Percentiles rank a stretch among this genome's conserved stretches.
Evolutionary conservation across 2,797 vertebrate species (phyloP).

Genomic region (Cynopterus sphinx): DNA sequence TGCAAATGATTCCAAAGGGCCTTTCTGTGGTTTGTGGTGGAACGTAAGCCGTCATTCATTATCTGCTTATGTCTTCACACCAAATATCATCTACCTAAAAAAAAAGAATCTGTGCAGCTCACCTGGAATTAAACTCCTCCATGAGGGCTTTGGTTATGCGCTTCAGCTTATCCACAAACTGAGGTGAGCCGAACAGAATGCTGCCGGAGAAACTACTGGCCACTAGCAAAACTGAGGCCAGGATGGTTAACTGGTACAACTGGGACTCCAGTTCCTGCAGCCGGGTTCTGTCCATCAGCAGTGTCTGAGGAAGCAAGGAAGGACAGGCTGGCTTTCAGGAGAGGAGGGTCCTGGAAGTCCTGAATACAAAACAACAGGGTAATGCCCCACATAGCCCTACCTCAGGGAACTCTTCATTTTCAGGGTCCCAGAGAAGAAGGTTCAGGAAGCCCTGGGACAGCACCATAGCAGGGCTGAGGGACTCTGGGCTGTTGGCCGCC

Average conservation of each 20-base stretch:
- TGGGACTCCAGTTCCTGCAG: constrained; percentile 82
- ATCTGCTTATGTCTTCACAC: background rate
- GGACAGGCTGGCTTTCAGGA: background rate
- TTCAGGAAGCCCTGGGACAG: constrained; percentile 85
- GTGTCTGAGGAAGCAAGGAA: constrained; percentile 76
- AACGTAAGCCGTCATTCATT: background rate
- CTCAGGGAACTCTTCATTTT: constrained; percentile 87
- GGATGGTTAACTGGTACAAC: constrained; percentile 80
- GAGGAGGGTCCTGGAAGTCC: rapidly evolving
- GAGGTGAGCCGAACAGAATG: constrained; percentile 81
- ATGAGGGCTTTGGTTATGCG: constrained; percentile 82
- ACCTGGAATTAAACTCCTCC: constrained; percentile 87
- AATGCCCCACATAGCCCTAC: constrained; percentile 57
- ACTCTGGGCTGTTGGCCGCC: background rate
- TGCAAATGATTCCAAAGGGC: background rate
- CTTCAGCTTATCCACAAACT: constrained; percentile 89
- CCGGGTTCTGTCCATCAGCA: constrained; percentile 83
- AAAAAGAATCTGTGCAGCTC: constrained; percentile 34
- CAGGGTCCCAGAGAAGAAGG: constrained; percentile 87
- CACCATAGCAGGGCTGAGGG: constrained; percentile 77
- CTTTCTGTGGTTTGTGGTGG: background rate
- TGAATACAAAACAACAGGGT: no score
- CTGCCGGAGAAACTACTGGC: constrained; percentile 83
- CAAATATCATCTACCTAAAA: constrained; percentile 33
- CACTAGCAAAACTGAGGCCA: constrained; percentile 87